These are phyloP conservation scores for Rotaria socialis DNA, from an alignment of 2,888 invertebrate species.

Conservation along the genomic window DNA sequence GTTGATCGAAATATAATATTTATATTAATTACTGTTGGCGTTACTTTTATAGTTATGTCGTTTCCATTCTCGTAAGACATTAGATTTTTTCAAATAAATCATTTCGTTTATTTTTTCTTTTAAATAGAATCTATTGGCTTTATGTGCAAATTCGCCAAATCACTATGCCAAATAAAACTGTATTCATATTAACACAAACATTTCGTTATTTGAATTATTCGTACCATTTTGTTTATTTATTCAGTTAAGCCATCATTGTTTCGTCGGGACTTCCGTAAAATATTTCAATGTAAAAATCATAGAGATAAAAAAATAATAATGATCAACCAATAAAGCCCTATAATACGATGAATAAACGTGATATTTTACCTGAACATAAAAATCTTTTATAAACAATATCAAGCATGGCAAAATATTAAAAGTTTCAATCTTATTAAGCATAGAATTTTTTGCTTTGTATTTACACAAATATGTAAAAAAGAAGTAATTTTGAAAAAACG, in stretches of 20 bases:
- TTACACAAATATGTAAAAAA: too few species aligned
- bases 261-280: conserved; percentile 9
- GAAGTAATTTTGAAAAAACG: too few species aligned
- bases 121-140: conserved; percentile 30
- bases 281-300: neutral
- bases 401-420: too few species aligned
- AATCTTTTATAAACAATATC: too few species aligned
- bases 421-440: too few species aligned
- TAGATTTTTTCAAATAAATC: neutral
- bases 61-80: conserved; percentile 18
- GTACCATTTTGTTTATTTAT: conserved; percentile 9
- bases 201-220: conserved; percentile 32
- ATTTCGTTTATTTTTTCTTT: too few species aligned
- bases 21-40: conserved; percentile 21
- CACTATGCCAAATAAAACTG: neutral
- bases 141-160: conserved; percentile 11
- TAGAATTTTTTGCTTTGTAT: too few species aligned
- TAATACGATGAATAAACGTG: too few species aligned
- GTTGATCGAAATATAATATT: conserved; percentile 16
- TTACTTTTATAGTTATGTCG: conserved; percentile 7
- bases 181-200: conserved; percentile 31
- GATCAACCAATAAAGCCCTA: neutral
- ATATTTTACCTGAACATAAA: neutral
- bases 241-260: conserved; percentile 17
- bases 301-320: neutral